These are phyloP conservation scores for Achatina immaculata DNA, from an alignment of 1,140 invertebrate genomes.

Conservation along the genomic window DNA sequence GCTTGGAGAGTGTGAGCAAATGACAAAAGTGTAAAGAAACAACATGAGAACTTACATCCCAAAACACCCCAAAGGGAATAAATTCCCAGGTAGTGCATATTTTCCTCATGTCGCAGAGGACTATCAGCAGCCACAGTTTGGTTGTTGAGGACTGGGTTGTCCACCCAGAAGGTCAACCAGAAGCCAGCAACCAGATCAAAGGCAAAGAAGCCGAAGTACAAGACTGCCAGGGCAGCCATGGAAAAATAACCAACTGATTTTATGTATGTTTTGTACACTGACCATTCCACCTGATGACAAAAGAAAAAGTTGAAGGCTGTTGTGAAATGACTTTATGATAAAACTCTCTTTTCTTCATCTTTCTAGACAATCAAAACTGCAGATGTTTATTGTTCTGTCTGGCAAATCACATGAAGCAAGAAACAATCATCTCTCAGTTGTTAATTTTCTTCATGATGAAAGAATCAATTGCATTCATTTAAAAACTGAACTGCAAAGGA, in stretches of 20 bases:
- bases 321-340: too few species aligned
- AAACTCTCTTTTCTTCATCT: too few species aligned
- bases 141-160: constrained; percentile 50
- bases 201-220: neutral
- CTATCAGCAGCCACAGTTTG: constrained; percentile 45
- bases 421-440: too few species aligned
- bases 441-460: too few species aligned
- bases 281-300: constrained; percentile 13
- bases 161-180: constrained; percentile 66
- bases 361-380: too few species aligned
- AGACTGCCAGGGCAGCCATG: neutral
- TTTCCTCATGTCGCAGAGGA: constrained; percentile 43
- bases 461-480: too few species aligned
- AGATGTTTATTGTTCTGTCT: too few species aligned
- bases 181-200: constrained; percentile 37
- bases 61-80: constrained; percentile 59
- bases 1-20: too few species aligned
- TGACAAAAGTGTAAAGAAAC: too few species aligned
- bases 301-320: too few species aligned
- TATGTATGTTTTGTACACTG: constrained; percentile 1
- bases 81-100: constrained; percentile 60
- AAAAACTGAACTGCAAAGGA: too few species aligned
- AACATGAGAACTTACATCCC: constrained; percentile 69
- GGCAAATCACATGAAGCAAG: too few species aligned
- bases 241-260: constrained; percentile 4